A percentile compares a stretch with the other conserved stretches of the same genome.
These are phyloP conservation scores for Mesorhabditis sp. DNA, from an alignment of 2,888 invertebrate genomes.

Conservation along the genomic window DNA sequence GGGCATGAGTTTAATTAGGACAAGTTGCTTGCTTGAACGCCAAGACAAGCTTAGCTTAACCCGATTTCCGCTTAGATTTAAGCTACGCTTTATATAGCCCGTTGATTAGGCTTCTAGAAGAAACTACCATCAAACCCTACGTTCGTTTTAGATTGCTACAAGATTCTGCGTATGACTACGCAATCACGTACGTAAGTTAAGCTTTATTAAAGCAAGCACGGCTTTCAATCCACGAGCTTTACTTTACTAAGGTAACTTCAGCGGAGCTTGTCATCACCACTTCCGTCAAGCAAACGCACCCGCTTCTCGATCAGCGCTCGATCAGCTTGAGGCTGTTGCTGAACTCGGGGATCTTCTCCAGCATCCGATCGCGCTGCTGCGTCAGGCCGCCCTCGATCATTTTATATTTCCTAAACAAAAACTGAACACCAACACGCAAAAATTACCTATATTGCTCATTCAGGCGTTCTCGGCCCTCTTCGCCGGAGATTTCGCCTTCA, in stretches of 20 bases:
- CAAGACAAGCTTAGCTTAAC: too few species aligned
- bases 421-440: background rate
- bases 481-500: constrained; percentile 25
- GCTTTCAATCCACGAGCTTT: background rate
- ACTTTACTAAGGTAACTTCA: background rate
- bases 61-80: constrained; percentile 58
- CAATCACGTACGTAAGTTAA: too few species aligned
- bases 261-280: too few species aligned
- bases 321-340: constrained; percentile 71
- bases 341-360: constrained; percentile 42
- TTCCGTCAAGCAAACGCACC: constrained; percentile 5
- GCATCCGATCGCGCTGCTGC: constrained; percentile 20
- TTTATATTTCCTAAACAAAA: constrained; percentile 29
- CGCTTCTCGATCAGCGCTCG: constrained; percentile 67
- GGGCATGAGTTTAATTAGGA: too few species aligned
- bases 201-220: too few species aligned
- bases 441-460: constrained; percentile 27
- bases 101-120: too few species aligned
- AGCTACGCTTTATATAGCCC: constrained; percentile 60
- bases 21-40: constrained; percentile 74
- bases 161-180: too few species aligned
- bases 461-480: constrained; percentile 32
- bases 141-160: too few species aligned
- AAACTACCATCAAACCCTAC: too few species aligned
- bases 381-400: constrained; percentile 33